Base-by-base conservation (phyloP, 2,888 invertebrate genomes). In the Thumatha senex region DNA sequence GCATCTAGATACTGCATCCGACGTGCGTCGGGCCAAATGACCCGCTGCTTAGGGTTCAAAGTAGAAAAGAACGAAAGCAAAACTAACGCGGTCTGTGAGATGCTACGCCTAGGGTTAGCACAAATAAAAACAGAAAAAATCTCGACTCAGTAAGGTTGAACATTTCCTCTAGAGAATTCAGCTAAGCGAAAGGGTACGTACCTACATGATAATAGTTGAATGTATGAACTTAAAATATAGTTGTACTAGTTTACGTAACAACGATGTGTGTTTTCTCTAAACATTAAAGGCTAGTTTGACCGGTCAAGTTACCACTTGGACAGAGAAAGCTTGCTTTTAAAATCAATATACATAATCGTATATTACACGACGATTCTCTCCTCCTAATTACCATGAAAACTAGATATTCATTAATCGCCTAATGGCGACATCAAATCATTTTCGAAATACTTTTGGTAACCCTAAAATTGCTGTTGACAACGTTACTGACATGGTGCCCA, bases 401-500 rank as follows among this genome's bases (percentile, higher is more conserved):
- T 8, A 18, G 8, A 33, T 36, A 0, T 9, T 35, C 14, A 13
- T 14, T 10, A 8, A 13, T 36, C 10, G 14, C 3, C 14, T 13
- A 36, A 14, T 35, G 35, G 7, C 12, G 12, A 34, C 18, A 24
- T 34, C 10, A 1, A 34, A 4, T 0, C n/a, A 34, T 11, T 34
- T 13, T 7, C 5, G 12, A 34, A 34, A 34, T 12, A 13, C 13
- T 13, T 14, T 1, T 46, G 39, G 10, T 31, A 46, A 18, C 46
- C 18, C 18, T 31, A 18, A 12, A 82, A 79, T 78, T 72, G 74
- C 71, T 24, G 15, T 42, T 82, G 58, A 80, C 86, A 84, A 76
- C 69, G 61, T 82, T 56, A 80, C 81, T 85, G 84, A 85, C 82
- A 82, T 80, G 74, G 70, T 76, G 70, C n/a, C n/a, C n/a, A n/a